Percentiles rank a stretch among this genome's conserved stretches.
phyloP scores from a whole-genome alignment of 1,140 invertebrate species.

The Drosophila elegans region DNA sequence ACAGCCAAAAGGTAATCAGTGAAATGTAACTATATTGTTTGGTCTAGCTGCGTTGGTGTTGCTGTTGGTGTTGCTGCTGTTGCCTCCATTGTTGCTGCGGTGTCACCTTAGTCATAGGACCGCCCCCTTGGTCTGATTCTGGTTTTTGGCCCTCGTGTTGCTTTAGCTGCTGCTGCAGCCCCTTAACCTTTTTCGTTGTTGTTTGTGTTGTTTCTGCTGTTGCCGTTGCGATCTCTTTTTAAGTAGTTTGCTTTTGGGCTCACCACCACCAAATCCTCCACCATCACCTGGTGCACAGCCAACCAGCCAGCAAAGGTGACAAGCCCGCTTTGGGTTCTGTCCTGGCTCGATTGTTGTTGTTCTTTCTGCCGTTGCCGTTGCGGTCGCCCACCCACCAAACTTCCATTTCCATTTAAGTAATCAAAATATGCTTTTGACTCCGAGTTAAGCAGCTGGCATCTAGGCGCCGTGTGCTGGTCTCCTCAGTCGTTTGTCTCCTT shows the following conservation, averaged over 20 bases:
- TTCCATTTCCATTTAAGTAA: conserved; percentile 77
- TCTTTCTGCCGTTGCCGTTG: conserved; percentile 35
- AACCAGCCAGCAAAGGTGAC: conserved; percentile 62
- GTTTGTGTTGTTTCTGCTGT: conserved; percentile 9
- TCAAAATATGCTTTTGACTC: conserved; percentile 83
- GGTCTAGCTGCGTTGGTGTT: conserved; percentile 46
- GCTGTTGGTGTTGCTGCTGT: conserved; percentile 34
- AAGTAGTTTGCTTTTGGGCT: conserved; percentile 79
- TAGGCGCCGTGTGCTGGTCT: conserved; percentile 11
- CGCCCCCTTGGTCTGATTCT: conserved; percentile 20
- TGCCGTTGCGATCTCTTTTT: conserved; percentile 72
- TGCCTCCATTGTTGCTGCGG: conserved; percentile 36
- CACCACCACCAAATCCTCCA: conserved; percentile 28
- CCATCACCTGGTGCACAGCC: conserved; percentile 31
- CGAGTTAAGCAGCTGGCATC: conserved; percentile 71
- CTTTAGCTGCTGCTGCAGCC: conserved; percentile 56
- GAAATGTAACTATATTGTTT: conserved; percentile 82
- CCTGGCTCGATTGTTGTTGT: conserved; percentile 35
- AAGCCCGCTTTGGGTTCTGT: conserved; percentile 63
- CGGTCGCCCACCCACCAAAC: conserved; percentile 5
- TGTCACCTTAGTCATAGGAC: conserved; percentile 64
- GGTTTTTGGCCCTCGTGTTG: conserved; percentile 9
- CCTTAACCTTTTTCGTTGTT: conserved; percentile 73
- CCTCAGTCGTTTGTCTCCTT: conserved; percentile 39
- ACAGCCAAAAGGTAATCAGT: conserved; percentile 82